These are phyloP conservation scores for Ammospiza nelsoni DNA, from an alignment of 2,113 vertebrate species.

Conservation along the genomic window DNA sequence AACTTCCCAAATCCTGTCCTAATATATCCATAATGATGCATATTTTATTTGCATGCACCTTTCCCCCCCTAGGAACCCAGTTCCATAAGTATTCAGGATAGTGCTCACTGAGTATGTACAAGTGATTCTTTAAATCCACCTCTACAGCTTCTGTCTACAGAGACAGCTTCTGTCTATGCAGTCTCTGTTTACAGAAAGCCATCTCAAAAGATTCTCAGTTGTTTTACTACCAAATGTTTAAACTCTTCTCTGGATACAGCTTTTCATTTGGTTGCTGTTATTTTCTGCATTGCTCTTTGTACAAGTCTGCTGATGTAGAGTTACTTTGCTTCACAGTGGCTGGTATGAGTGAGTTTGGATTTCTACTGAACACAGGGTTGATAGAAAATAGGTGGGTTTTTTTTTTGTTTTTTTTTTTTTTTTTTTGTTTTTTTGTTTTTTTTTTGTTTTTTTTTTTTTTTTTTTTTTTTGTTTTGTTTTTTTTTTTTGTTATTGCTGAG, in stretches of 20 bases:
- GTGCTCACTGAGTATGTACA: not conserved
- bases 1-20: not conserved
- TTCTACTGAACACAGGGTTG: not conserved
- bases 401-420: no score
- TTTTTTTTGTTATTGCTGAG: not conserved
- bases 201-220: not conserved
- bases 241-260: not conserved
- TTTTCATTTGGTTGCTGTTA: not conserved
- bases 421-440: no score
- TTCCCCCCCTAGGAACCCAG: not conserved
- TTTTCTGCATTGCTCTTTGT: not conserved
- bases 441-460: no score
- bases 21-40: not conserved
- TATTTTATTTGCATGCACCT: not conserved
- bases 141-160: not conserved
- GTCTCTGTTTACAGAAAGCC: not conserved
- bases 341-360: not conserved
- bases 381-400: not conserved
- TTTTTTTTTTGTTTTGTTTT: no score
- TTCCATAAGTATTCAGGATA: not conserved
- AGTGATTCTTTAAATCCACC: not conserved
- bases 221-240: not conserved
- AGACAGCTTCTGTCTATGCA: not conserved
- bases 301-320: not conserved
- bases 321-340: not conserved